Conservation (phyloP, 2,113 vertebrate species). For the Arizona elegans region DNA sequence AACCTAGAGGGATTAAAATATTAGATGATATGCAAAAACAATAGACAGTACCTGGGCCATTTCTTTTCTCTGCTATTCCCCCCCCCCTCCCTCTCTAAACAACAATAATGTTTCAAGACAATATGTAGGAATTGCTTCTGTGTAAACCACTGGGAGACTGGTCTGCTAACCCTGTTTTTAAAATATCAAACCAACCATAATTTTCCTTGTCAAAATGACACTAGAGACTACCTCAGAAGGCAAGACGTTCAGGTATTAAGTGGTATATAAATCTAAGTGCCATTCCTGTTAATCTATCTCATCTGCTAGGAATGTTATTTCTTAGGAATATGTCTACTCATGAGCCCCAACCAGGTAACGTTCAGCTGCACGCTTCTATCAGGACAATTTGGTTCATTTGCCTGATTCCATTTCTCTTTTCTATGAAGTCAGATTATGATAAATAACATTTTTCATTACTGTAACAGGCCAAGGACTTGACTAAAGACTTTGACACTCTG, state of each 20-base stretch:
- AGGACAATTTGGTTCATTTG: neutral
- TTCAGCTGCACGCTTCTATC: neutral
- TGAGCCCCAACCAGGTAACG: neutral
- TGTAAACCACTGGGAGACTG: neutral
- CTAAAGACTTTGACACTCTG: neutral
- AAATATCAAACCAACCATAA: neutral
- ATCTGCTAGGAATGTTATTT: neutral
- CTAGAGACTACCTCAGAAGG: neutral
- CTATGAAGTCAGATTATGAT: neutral
- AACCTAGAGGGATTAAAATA: neutral
- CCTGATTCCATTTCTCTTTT: neutral
- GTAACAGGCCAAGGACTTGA: neutral
- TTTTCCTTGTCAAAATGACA: neutral
- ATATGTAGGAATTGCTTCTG: neutral
- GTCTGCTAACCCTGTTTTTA: neutral
- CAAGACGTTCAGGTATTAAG: neutral
- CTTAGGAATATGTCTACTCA: neutral
- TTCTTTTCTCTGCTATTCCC: neutral
- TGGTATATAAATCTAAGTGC: too few relatives aligned
- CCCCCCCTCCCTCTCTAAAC: too few relatives aligned
- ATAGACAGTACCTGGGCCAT: neutral
- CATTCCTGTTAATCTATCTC: neutral
- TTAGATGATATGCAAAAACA: neutral
- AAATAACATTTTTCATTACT: neutral
- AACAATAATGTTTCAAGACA: neutral